These are phyloP conservation scores for Tortricodes alternella DNA, from an alignment of 2,888 invertebrate genomes.

Conservation along the genomic window DNA sequence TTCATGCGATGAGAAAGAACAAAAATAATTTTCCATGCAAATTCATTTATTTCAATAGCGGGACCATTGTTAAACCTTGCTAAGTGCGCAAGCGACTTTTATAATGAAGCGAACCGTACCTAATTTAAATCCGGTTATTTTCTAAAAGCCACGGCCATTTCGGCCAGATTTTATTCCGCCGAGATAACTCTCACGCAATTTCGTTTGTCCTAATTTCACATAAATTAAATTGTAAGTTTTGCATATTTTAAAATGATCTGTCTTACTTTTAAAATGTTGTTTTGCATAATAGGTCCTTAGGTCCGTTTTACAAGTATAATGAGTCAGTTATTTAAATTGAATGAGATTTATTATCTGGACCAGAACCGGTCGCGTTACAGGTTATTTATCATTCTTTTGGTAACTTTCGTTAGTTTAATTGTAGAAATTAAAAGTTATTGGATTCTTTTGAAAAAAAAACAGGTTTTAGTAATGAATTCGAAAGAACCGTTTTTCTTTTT, in stretches of 20 bases:
- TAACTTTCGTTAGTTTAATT: neutral
- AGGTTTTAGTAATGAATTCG: neutral
- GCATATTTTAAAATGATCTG: conserved; percentile 22
- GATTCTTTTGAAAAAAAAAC: neutral
- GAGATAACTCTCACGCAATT: conserved; percentile 21
- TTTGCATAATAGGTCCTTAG: conserved; percentile 27
- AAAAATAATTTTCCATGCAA: too few relatives aligned
- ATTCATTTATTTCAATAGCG: too few relatives aligned
- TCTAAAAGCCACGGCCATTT: neutral
- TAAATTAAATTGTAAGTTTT: conserved; percentile 23
- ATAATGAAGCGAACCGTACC: neutral
- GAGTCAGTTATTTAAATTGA: conserved; percentile 20
- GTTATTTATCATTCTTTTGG: conserved; percentile 10
- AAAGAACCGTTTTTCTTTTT: neutral
- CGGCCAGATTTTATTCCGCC: too few relatives aligned
- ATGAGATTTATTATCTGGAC: conserved; percentile 1
- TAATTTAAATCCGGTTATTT: neutral
- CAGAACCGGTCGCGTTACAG: neutral
- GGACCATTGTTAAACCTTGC: neutral
- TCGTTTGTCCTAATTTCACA: conserved; percentile 21
- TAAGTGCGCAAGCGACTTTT: neutral
- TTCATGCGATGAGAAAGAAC: too few relatives aligned
- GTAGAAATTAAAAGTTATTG: conserved; percentile 1
- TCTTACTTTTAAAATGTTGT: conserved; percentile 19
- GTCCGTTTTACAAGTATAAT: conserved; percentile 23